These are phyloP conservation scores for Leptinotarsa rubiginosa DNA, from an alignment of 2,888 invertebrate species.

Conservation along the genomic window DNA sequence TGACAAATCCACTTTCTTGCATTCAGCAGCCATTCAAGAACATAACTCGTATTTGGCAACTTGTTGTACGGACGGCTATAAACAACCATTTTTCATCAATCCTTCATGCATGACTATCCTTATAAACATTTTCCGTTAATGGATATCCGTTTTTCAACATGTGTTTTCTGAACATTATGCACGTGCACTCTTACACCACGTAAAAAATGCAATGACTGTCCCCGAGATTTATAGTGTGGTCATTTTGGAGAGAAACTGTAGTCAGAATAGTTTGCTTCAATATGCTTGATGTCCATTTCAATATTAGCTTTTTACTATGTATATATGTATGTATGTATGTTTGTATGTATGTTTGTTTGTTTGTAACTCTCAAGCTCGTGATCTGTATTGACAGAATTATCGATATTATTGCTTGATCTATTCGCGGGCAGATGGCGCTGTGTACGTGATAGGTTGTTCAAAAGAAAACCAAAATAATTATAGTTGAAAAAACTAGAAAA, in stretches of 20 bases:
- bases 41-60: constrained; percentile 19
- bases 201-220: constrained; percentile 23
- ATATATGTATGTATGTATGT: no score
- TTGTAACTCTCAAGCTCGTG: no score
- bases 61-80: constrained; percentile 8
- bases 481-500: no score
- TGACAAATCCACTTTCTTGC: constrained; percentile 7
- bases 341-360: no score
- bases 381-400: no score
- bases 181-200: constrained; percentile 37
- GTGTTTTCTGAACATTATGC: constrained; percentile 36
- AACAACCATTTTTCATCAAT: constrained; percentile 32
- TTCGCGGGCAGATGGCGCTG: no score
- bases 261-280: not conserved
- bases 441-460: no score
- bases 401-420: no score
- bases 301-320: no score
- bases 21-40: not conserved
- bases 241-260: not conserved
- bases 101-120: constrained; percentile 36
- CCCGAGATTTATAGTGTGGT: constrained; percentile 8
- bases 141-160: constrained; percentile 35
- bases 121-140: constrained; percentile 37
- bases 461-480: no score
- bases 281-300: no score